Percentiles rank a stretch among this genome's conserved stretches.
These are phyloP conservation scores for Xiphias gladius DNA, from an alignment of 2,113 vertebrate species.

Conservation along the genomic window DNA sequence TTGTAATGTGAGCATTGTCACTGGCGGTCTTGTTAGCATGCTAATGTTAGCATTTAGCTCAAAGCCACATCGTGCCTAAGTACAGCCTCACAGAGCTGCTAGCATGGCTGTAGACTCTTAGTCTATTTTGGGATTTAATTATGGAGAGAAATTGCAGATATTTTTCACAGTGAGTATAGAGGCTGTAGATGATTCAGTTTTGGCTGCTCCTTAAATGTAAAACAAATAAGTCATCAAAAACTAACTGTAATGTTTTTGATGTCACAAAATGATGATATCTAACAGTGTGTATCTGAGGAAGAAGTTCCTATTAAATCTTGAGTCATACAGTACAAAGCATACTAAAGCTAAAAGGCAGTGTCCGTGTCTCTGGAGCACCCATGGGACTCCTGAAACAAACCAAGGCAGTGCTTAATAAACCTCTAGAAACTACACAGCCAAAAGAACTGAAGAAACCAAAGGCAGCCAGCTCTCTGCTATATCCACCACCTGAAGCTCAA, in stretches of 20 bases:
- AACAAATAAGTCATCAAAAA: constrained; percentile 4
- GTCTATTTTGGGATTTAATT: background rate
- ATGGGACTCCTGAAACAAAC: constrained; percentile 40
- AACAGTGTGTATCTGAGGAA: background rate
- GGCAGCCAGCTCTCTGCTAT: constrained; percentile 40
- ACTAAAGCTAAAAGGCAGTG: constrained; percentile 29
- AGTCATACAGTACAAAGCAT: constrained; percentile 38
- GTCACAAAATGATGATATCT: background rate
- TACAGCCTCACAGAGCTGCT: no score
- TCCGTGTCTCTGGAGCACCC: constrained; percentile 40
- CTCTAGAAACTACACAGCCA: constrained; percentile 39
- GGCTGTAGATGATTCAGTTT: background rate
- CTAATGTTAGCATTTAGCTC: no score
- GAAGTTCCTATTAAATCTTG: constrained; percentile 19
- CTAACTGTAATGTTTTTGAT: background rate
- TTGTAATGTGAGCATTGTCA: no score
- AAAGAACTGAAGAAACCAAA: constrained; percentile 36
- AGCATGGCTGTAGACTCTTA: no score
- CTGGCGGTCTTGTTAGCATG: no score
- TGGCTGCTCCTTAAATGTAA: background rate
- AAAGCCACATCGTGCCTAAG: no score
- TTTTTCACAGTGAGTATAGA: background rate
- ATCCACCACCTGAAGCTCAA: constrained; percentile 68
- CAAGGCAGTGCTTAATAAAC: constrained; percentile 24
- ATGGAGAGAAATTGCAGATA: background rate